Percentiles rank a stretch among this genome's conserved stretches.
Conservation (phyloP, 2,888 invertebrate genomes). For the Esperia sulphurella region DNA sequence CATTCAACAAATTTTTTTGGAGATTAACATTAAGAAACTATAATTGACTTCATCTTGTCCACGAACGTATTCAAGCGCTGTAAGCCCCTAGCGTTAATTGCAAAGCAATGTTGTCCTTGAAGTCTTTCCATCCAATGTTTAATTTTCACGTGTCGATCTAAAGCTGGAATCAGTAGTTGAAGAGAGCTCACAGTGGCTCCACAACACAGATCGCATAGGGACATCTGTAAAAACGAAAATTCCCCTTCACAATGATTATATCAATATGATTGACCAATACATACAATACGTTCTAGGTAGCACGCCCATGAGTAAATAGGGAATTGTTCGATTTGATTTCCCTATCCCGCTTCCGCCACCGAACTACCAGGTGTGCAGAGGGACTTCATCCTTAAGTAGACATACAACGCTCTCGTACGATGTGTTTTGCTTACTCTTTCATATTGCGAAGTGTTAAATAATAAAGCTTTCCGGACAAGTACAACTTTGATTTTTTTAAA, state of each 20-base stretch:
- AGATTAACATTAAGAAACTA: not conserved
- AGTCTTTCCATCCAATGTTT: conserved; percentile 55
- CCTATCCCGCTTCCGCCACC: too few relatives aligned
- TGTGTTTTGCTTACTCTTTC: too few relatives aligned
- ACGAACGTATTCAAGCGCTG: conserved; percentile 35
- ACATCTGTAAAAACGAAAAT: conserved; percentile 38
- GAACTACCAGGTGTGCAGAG: too few relatives aligned
- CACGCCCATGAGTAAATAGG: too few relatives aligned
- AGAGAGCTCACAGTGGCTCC: conserved; percentile 66
- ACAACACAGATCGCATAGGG: conserved; percentile 58
- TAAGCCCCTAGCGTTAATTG: conserved; percentile 47
- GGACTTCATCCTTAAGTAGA: too few relatives aligned
- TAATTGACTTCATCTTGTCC: conserved; percentile 11
- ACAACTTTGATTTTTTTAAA: too few relatives aligned
- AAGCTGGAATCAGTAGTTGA: conserved; percentile 51
- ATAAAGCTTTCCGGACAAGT: too few relatives aligned
- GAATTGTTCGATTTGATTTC: too few relatives aligned
- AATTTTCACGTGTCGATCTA: conserved; percentile 46
- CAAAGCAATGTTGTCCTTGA: conserved; percentile 36
- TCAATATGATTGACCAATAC: too few relatives aligned
- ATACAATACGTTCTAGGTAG: too few relatives aligned
- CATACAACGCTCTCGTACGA: too few relatives aligned
- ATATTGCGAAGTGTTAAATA: too few relatives aligned
- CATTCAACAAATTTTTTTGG: not conserved
- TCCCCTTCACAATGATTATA: conserved; percentile 2